Base-by-base conservation (phyloP, 2,113 vertebrate species). In the Lepisosteus oculatus region DNA sequence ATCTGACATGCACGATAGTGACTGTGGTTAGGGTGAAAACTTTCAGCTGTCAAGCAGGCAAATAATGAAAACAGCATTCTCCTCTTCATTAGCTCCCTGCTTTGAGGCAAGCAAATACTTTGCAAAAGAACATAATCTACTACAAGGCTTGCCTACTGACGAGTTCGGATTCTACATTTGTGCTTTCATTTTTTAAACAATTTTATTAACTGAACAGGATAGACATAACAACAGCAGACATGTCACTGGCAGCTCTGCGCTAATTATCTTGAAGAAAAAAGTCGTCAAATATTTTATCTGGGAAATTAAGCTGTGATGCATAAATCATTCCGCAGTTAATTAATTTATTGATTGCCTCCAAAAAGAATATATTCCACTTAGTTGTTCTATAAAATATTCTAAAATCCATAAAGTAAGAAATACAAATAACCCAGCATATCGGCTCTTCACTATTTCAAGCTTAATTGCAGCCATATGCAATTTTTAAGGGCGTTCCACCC, bases 391-490 rank as follows among this genome's bases (percentile, higher is more conserved):
- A 86, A 87, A 83, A 85, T 57, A 79, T 84, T 78, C 71, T 72
- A 79, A 75, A 86, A 85, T 85, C 81, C 73, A 91, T 92, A 86
- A 0, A 9, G 64, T 47, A 72, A 77, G 65, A 81, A 84, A 73
- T 79, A 70, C 87, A 83, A 85, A 92, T 87, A 93, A 89, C 88
- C 83, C 78, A 86, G 85, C 87, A 85, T 92, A 92, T 87, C 81
- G 87, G 83, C 91, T 88, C 81, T 3, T 76, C 85, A 84, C 87
- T 85, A 85, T 88, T 89, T 88, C 91, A 88, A 87, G 82, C 79
- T 85, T 91, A 91, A 93, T 91, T 91, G 91, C 89, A 91, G 90
- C 83, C 90, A 93, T 87, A 86, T 83, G 89, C 91, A 90, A 91
- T 93, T 91, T 91, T 91, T 85, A 80, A 90, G 94, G 91, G 90